Conservation (phyloP, 2,797 vertebrate species). For the Bovichtus diacanthus region DNA sequence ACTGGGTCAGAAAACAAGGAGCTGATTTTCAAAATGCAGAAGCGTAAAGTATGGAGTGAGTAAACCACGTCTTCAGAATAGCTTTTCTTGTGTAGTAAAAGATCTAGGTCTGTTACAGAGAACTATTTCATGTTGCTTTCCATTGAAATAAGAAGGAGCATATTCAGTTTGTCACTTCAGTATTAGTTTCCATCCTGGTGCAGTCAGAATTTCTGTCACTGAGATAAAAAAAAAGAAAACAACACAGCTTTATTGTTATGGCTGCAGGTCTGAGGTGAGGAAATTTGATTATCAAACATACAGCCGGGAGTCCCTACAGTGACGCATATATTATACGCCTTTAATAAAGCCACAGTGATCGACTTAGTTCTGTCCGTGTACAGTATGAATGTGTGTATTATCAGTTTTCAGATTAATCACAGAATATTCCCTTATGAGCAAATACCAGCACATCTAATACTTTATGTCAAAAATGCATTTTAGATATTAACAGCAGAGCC, state of each 20-base stretch:
- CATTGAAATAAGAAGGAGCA: conserved; percentile 22
- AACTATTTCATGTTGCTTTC: conserved; percentile 37
- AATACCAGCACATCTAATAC: neutral
- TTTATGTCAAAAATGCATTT: neutral
- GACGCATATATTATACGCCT: neutral
- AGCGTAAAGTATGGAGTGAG: conserved; percentile 19
- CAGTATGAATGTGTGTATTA: neutral
- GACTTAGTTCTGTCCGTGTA: neutral
- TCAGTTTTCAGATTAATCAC: neutral
- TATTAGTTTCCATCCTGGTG: conserved; percentile 35
- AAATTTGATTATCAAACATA: conserved; percentile 61
- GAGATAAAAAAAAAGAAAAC: conserved; percentile 45
- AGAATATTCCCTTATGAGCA: neutral
- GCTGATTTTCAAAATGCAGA: conserved; percentile 30
- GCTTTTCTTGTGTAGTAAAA: conserved; percentile 25
- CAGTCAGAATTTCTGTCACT: conserved; percentile 60
- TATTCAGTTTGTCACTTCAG: conserved; percentile 26
- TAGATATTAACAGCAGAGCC: neutral
- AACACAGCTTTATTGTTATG: conserved; percentile 58
- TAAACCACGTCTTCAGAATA: conserved; percentile 27
- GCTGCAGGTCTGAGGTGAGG: conserved; percentile 54
- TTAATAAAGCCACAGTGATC: conserved; percentile 12
- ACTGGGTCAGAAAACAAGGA: conserved; percentile 23
- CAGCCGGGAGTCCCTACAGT: conserved; percentile 23
- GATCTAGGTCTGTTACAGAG: conserved; percentile 17